A percentile compares a stretch with the other conserved stretches of the same genome.
phyloP scores from a whole-genome alignment of 2,113 vertebrate species.

The Hippotragus niger region DNA sequence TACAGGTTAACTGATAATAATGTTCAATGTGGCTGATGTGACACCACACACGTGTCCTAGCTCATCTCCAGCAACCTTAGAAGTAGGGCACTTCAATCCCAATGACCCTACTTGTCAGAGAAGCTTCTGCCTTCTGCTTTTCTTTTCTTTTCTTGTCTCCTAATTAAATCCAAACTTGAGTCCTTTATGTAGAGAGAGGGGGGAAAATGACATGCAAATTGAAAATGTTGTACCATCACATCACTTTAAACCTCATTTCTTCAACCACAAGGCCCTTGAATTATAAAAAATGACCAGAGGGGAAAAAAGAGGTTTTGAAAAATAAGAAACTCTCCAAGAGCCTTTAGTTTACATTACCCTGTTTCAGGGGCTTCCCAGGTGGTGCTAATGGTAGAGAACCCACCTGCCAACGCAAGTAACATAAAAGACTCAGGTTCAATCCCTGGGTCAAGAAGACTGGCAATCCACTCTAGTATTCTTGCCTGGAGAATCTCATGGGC shows the following conservation, averaged over 20 bases:
- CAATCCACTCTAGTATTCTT: background rate
- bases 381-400: background rate
- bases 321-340: background rate
- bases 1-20: background rate
- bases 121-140: background rate
- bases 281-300: background rate
- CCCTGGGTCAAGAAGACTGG: background rate
- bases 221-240: background rate
- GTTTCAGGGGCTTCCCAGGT: background rate
- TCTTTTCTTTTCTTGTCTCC: background rate
- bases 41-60: background rate
- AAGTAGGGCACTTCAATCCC: background rate
- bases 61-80: background rate
- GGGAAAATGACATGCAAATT: background rate
- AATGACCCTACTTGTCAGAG: background rate
- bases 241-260: background rate
- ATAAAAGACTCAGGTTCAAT: background rate
- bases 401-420: background rate
- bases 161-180: background rate
- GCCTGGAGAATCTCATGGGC: background rate
- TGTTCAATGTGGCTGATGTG: accelerated
- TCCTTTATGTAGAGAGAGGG: background rate
- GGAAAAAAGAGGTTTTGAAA: background rate
- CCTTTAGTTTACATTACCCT: background rate
- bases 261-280: background rate